Conservation (phyloP, 2,888 invertebrate species). For the Biston betularia region DNA sequence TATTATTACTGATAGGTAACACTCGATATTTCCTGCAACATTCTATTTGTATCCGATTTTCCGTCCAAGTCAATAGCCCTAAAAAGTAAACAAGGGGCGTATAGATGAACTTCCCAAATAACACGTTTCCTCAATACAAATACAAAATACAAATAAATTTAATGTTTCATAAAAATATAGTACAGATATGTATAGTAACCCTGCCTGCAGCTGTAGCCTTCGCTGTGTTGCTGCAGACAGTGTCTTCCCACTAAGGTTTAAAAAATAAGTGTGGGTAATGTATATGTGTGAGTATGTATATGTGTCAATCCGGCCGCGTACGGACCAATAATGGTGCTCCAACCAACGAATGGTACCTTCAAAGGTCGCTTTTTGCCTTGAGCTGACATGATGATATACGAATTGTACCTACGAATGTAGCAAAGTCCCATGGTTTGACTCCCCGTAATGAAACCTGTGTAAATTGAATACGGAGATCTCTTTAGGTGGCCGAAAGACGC, state of each 20-base stretch:
- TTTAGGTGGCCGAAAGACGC: no score
- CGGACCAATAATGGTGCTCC: conserved; percentile 11
- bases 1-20: no score
- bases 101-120: conserved; percentile 3
- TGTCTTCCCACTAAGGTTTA: no score
- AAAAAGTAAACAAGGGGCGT: conserved; percentile 4
- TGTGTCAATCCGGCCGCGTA: conserved; percentile 4
- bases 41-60: not conserved
- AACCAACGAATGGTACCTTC: conserved; percentile 15
- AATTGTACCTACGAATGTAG: not conserved
- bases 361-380: conserved; percentile 13
- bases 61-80: not conserved
- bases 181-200: no score
- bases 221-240: no score
- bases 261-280: no score
- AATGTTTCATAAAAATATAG: no score
- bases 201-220: no score
- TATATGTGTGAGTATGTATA: no score
- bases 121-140: conserved; percentile 11
- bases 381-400: conserved; percentile 3
- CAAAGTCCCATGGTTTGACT: not conserved
- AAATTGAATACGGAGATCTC: no score
- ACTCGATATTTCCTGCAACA: not conserved
- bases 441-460: not conserved
- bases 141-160: no score